Evolutionary conservation across 1,140 invertebrate species (phyloP), one percentile per base, ranked within the genome.

Genomic region (Euura lappo): DNA sequence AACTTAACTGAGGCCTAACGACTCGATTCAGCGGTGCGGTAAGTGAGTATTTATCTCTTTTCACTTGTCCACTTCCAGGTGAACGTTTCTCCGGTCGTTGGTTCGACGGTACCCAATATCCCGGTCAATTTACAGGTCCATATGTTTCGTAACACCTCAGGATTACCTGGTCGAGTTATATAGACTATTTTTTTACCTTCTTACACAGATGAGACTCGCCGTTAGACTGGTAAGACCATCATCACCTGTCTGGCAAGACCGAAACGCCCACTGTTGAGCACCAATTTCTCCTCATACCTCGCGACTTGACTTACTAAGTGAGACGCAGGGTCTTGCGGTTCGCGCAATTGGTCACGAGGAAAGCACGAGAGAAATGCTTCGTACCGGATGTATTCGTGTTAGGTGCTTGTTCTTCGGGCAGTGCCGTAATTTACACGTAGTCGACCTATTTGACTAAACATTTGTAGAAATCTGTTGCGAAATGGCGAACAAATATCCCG

Each of bases 361-460:
- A 60, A 60, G 51, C 51, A 28, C 28, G 28, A 60, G 51, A 60
- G 51, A 60, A 60, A 60, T 60, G 51, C 0, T 8, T 60, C 28
- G 51, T 60, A 6, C 51, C 51, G 51, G 51, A 60, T 60, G 51
- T 60, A n/a, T n/a, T n/a, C n/a, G n/a, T n/a, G n/a, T n/a, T n/a
- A 28, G 28, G 28, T 28, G 28, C 28, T 28, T 28, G 28, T 28
- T 28, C 28, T 28, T 28, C 28, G 28, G 28, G 8, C 51, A 60
- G 4, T 60, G 51, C 8, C 51, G 51, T 60, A 60, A 60, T 60
- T 8, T 60, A 0, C 10, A n/a, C 51, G 51, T 60, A 60, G 51
- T 11, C 51, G 51, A n/a, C 6, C 8, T n/a, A 8, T n/a, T 60
- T 60, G 5, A 8, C 51, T 60, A 11, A 28, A 28, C 13, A 60